Conservation (phyloP, 2,113 vertebrate genomes). For the Melanerpes aurifrons region DNA sequence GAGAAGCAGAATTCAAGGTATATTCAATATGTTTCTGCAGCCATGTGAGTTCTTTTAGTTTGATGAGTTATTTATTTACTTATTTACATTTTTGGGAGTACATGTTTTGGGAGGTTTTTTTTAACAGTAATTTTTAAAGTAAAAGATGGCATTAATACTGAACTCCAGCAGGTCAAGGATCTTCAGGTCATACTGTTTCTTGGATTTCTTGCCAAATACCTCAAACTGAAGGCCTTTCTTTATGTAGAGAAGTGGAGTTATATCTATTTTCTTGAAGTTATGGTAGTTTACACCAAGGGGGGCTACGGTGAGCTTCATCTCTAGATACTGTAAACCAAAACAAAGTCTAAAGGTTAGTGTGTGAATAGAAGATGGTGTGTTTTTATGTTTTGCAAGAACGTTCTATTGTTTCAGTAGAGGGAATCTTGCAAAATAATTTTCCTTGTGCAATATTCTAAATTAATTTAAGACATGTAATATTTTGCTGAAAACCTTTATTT, state of each 20-base stretch:
- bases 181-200: background rate
- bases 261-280: background rate
- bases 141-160: background rate
- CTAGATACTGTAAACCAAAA: background rate
- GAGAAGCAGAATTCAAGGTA: background rate
- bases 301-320: background rate
- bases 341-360: background rate
- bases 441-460: background rate
- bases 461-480: background rate
- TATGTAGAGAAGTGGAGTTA: background rate
- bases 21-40: background rate
- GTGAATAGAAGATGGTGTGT: background rate
- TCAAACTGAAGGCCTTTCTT: background rate
- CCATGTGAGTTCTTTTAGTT: background rate
- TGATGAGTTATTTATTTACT: background rate
- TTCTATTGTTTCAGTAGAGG: background rate
- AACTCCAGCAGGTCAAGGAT: background rate
- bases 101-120: background rate
- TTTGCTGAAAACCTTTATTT: conserved; percentile 2
- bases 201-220: background rate
- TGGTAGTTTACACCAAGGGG: background rate
- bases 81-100: background rate
- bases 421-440: conserved; percentile 15
- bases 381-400: background rate
- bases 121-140: background rate